A percentile compares a stretch with the other conserved stretches of the same genome.
These are phyloP conservation scores for Collichthys lucidus DNA, from an alignment of 2,113 vertebrate genomes.

Conservation along the genomic window DNA sequence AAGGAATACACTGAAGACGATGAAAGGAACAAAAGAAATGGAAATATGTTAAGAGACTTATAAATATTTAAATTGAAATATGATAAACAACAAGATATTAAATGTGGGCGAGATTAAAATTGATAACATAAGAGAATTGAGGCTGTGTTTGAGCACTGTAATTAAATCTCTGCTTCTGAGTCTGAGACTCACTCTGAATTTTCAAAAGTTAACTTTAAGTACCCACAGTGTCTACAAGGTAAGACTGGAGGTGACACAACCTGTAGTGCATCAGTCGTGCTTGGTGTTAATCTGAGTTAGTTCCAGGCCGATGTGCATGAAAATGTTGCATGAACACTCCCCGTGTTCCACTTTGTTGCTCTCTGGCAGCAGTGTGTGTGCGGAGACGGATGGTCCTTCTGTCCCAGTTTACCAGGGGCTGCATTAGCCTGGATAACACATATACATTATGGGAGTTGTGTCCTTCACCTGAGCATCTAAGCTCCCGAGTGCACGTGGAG, in stretches of 20 bases:
- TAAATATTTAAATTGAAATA: not conserved
- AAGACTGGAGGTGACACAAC: conserved; percentile 12
- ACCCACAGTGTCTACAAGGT: conserved; percentile 12
- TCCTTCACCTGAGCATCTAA: conserved; percentile 47
- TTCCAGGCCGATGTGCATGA: conserved; percentile 31
- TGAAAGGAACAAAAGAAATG: not conserved
- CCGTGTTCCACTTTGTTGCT: conserved; percentile 40
- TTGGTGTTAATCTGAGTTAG: not conserved
- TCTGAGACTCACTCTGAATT: conserved; percentile 25
- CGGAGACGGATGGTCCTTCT: conserved; percentile 41
- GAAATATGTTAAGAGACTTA: conserved; percentile 1
- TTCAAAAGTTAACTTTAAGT: conserved; percentile 14
- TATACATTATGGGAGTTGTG: conserved; percentile 3
- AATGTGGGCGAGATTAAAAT: conserved; percentile 2
- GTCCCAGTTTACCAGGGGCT: conserved; percentile 25
- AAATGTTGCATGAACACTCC: conserved; percentile 27
- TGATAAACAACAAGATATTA: not conserved
- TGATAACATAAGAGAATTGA: conserved; percentile 13
- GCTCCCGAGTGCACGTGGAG: not conserved
- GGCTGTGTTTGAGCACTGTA: conserved; percentile 7
- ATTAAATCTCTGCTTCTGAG: conserved; percentile 28
- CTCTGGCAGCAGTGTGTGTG: conserved; percentile 34
- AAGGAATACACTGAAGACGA: not conserved
- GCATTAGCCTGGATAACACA: conserved; percentile 8
- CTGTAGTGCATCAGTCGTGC: conserved; percentile 24